These are phyloP conservation scores for Diarsia brunnea DNA, from an alignment of 2,888 invertebrate species.

Conservation along the genomic window DNA sequence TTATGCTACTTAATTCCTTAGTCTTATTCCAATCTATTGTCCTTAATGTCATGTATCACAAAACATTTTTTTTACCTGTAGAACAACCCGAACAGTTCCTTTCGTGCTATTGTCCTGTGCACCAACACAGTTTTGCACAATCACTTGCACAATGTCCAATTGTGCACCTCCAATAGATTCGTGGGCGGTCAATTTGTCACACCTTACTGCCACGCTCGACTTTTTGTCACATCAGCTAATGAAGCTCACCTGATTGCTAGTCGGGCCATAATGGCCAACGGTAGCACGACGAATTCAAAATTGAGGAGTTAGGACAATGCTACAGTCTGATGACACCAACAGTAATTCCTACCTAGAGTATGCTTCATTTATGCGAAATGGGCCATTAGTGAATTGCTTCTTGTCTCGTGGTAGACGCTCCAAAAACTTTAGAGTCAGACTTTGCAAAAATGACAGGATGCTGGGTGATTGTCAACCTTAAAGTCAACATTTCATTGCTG, in stretches of 20 bases:
- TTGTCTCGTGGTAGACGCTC: background rate
- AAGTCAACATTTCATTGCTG: background rate
- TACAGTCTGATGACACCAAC: background rate
- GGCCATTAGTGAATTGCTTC: background rate
- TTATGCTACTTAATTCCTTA: background rate
- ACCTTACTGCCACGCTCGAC: conserved; percentile 46
- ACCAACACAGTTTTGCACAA: conserved; percentile 49
- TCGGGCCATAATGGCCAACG: conserved; percentile 23
- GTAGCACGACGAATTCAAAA: conserved; percentile 43
- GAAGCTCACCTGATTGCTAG: conserved; percentile 41
- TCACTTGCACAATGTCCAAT: conserved; percentile 49
- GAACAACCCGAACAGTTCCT: conserved; percentile 26
- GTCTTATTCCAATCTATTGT: background rate
- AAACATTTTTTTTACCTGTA: conserved; percentile 3
- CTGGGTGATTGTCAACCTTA: background rate
- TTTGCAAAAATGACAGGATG: background rate
- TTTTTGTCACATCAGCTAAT: conserved; percentile 28
- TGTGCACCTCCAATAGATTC: conserved; percentile 36
- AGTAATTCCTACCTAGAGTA: background rate
- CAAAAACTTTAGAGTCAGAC: background rate
- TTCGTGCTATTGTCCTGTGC: conserved; percentile 34
- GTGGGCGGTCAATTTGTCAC: conserved; percentile 63
- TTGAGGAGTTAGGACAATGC: conserved; percentile 2
- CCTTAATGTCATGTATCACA: background rate
- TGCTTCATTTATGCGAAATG: background rate